These are phyloP conservation scores for Apoda limacodes DNA, from an alignment of 2,888 invertebrate species.

Conservation along the genomic window DNA sequence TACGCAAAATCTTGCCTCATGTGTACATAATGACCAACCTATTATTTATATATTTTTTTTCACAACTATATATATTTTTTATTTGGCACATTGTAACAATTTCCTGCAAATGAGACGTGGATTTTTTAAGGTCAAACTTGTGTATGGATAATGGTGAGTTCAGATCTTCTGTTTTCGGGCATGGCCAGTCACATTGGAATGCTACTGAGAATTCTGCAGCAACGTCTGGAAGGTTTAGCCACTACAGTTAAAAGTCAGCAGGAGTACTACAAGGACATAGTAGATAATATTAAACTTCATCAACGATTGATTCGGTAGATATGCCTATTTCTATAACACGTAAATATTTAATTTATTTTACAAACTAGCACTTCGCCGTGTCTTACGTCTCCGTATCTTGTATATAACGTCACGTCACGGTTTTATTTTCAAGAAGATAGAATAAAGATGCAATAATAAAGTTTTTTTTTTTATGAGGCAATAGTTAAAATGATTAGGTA, in stretches of 20 bases:
- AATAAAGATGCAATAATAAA: too few species aligned
- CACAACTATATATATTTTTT: too few species aligned
- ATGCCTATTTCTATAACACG: too few species aligned
- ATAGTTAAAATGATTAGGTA: too few species aligned
- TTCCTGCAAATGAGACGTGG: too few species aligned
- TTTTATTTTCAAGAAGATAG: constrained; percentile 15
- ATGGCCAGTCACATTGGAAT: constrained; percentile 57
- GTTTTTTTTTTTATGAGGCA: too few species aligned
- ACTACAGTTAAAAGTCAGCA: constrained; percentile 27
- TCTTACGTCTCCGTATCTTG: not conserved
- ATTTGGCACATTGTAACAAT: too few species aligned
- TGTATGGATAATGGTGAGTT: constrained; percentile 54
- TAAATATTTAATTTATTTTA: too few species aligned
- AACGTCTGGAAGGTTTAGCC: constrained; percentile 36
- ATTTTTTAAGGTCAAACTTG: constrained; percentile 51
- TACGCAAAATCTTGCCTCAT: too few species aligned
- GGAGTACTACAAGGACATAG: constrained; percentile 40
- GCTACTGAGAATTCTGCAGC: constrained; percentile 41
- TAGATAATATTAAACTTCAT: constrained; percentile 46
- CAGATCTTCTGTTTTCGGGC: constrained; percentile 52
- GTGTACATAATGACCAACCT: too few species aligned
- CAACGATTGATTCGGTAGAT: constrained; percentile 53
- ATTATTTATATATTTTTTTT: too few species aligned
- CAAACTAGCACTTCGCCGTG: too few species aligned
- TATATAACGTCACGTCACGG: not conserved